phyloP scores from a whole-genome alignment of 2,113 vertebrate species.

The Plectropomus leopardus region DNA sequence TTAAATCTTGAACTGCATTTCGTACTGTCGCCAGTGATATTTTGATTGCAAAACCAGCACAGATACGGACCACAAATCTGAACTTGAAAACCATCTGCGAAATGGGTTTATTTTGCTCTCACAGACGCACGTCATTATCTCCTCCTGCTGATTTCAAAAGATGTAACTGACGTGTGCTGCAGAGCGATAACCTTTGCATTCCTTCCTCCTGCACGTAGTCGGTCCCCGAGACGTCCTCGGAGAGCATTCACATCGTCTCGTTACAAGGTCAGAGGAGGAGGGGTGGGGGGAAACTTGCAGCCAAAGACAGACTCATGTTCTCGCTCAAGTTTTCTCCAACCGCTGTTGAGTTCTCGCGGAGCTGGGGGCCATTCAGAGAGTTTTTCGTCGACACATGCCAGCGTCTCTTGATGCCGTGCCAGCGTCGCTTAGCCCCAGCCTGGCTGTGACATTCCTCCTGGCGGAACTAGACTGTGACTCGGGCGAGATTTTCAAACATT shows the following conservation, averaged over 20 bases:
- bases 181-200: slow-evolving; percentile 5
- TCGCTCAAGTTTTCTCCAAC: slow-evolving; percentile 56
- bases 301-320: slow-evolving; percentile 9
- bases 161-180: not conserved
- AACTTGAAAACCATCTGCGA: slow-evolving; percentile 23
- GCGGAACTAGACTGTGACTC: slow-evolving; percentile 64
- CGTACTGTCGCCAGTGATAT: slow-evolving; percentile 26
- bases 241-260: not conserved
- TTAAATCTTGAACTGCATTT: slow-evolving; percentile 21
- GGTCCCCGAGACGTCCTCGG: not conserved
- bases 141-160: not conserved
- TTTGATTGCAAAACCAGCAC: slow-evolving; percentile 5
- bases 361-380: slow-evolving; percentile 39
- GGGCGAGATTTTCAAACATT: slow-evolving; percentile 66
- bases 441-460: slow-evolving; percentile 79
- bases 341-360: slow-evolving; percentile 15
- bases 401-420: slow-evolving; percentile 69
- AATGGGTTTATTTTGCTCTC: slow-evolving; percentile 12
- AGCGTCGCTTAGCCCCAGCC: slow-evolving; percentile 66
- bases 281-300: not conserved
- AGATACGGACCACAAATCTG: slow-evolving; percentile 31
- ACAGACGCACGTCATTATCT: slow-evolving; percentile 18
- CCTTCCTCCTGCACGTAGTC: too few species aligned
- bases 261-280: slow-evolving; percentile 50
- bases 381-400: slow-evolving; percentile 66